Percentiles rank a stretch among this genome's conserved stretches.
These are phyloP conservation scores for Potamarius usumacintae DNA, from an alignment of 2,113 vertebrate species.

Conservation along the genomic window DNA sequence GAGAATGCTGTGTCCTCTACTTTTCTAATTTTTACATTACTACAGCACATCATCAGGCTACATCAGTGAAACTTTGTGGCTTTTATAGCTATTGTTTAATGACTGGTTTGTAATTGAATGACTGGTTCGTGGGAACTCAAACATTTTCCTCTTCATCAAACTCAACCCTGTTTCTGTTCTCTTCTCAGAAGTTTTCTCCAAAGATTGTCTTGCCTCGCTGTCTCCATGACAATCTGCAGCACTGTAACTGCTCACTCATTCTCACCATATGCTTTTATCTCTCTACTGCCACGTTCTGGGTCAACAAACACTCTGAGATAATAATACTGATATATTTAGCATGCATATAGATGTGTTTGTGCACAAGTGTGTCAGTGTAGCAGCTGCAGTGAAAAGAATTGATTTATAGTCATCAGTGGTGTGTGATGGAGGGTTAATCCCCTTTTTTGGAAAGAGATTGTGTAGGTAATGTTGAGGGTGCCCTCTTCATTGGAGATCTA, in stretches of 20 bases:
- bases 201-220: neutral
- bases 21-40: neutral
- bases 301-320: constrained; percentile 4
- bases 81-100: constrained; percentile 6
- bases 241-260: constrained; percentile 3
- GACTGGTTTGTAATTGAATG: neutral
- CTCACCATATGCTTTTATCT: constrained; percentile 20
- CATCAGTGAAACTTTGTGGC: neutral
- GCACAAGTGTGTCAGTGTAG: constrained; percentile 4
- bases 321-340: constrained; percentile 19
- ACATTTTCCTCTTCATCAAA: neutral
- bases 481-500: neutral
- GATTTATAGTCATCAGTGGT: constrained; percentile 18
- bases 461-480: constrained; percentile 22
- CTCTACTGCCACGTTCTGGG: neutral
- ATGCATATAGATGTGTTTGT: constrained; percentile 11
- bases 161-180: constrained; percentile 7
- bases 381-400: constrained; percentile 27
- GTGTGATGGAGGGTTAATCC: constrained; percentile 41
- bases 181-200: neutral
- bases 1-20: neutral
- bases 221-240: neutral
- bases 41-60: neutral
- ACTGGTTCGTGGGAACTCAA: neutral
- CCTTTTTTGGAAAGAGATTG: constrained; percentile 14